phyloP scores from a whole-genome alignment of 2,113 vertebrate species.

The Dryoscopus gambensis region DNA sequence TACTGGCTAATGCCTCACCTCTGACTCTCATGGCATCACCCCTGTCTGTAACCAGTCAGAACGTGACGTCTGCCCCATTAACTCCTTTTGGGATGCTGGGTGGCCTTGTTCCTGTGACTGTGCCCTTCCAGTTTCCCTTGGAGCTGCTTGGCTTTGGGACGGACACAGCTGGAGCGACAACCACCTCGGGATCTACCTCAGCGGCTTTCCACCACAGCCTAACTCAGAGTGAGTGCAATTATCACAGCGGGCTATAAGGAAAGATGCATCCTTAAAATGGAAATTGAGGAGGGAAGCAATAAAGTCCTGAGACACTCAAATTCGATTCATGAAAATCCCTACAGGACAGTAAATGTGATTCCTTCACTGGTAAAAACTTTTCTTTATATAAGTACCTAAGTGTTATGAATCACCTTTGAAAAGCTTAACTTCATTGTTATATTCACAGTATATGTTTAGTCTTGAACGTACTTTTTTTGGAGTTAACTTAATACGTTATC shows the following conservation, averaged over 20 bases:
- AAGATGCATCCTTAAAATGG: background rate
- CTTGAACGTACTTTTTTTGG: background rate
- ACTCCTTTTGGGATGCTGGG: constrained; percentile 93
- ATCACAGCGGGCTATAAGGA: background rate
- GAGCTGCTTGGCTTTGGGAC: constrained; percentile 86
- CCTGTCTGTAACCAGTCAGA: constrained; percentile 84
- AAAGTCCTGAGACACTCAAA: background rate
- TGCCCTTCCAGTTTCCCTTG: constrained; percentile 95
- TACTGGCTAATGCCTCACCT: constrained; percentile 83
- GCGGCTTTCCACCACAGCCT: constrained; percentile 82
- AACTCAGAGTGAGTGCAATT: constrained; percentile 77
- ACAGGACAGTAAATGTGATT: background rate
- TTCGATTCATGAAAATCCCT: background rate
- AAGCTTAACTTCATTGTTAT: background rate
- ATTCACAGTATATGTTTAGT: background rate
- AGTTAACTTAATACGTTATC: background rate
- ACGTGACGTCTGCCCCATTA: constrained; percentile 69
- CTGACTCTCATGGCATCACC: constrained; percentile 88
- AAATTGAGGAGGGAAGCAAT: background rate
- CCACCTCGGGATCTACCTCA: constrained; percentile 85
- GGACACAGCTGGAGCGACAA: constrained; percentile 80
- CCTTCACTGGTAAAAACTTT: background rate
- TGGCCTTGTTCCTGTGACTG: constrained; percentile 92
- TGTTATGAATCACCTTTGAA: background rate
- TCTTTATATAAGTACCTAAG: background rate